phyloP scores from a whole-genome alignment of 2,113 vertebrate genomes.

The Psilopogon haemacephalus region DNA sequence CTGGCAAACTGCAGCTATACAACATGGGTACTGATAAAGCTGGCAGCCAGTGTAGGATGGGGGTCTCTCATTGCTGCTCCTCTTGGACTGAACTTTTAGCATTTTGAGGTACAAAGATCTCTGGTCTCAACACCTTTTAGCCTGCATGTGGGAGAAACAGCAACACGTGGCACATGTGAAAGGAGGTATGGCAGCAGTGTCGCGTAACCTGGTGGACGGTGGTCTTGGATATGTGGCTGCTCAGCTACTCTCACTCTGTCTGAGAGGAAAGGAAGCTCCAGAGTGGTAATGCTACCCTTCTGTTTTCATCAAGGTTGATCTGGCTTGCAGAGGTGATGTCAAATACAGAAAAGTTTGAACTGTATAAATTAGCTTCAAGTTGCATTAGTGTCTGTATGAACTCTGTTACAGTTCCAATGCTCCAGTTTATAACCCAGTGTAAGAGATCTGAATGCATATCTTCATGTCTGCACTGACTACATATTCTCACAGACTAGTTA shows the following conservation, averaged over 20 bases:
- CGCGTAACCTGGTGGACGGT: neutral
- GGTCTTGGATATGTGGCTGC: rapidly evolving
- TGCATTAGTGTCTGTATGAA: neutral
- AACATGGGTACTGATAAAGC: neutral
- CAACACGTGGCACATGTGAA: neutral
- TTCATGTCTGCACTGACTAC: neutral
- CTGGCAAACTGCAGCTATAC: neutral
- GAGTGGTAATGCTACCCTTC: neutral
- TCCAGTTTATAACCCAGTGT: neutral
- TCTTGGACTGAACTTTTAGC: neutral
- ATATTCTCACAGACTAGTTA: neutral
- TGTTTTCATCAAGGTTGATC: neutral
- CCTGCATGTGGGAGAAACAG: neutral
- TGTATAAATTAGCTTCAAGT: neutral
- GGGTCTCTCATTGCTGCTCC: neutral
- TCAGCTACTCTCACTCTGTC: neutral
- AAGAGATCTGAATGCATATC: neutral
- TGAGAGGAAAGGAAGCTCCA: neutral
- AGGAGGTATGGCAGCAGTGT: rapidly evolving
- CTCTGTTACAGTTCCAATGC: no score
- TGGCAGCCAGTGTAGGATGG: rapidly evolving
- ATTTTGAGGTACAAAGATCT: neutral
- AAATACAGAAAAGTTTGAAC: neutral
- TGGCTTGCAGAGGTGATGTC: neutral
- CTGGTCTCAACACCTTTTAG: neutral